Conservation (phyloP, 2,888 invertebrate genomes). For the Ophonus ardosiacus region DNA sequence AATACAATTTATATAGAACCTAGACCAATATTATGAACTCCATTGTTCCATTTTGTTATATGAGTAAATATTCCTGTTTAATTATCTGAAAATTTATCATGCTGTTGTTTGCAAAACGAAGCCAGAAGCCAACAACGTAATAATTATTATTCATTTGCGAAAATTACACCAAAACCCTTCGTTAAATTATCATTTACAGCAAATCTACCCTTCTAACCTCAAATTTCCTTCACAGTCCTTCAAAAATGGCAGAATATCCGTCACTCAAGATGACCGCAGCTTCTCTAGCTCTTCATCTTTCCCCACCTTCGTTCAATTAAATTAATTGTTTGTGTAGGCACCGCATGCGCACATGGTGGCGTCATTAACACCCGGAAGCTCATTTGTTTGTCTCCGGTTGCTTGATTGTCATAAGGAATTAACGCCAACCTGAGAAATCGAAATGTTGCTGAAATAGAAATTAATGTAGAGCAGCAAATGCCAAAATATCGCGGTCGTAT, state of each 20-base stretch:
- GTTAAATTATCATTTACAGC: slow-evolving; percentile 18
- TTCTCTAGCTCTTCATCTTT: not conserved
- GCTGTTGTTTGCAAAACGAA: not conserved
- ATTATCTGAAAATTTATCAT: not conserved
- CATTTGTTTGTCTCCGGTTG: slow-evolving; percentile 31
- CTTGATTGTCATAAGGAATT: slow-evolving; percentile 24
- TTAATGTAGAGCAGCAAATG: slow-evolving; percentile 35
- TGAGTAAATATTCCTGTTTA: not conserved
- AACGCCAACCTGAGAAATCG: slow-evolving; percentile 51
- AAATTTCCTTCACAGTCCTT: not conserved
- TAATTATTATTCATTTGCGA: slow-evolving; percentile 8
- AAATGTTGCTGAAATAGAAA: slow-evolving; percentile 52
- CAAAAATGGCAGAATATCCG: slow-evolving; percentile 30
- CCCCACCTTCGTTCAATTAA: slow-evolving; percentile 31
- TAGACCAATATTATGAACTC: not conserved
- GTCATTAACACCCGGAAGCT: slow-evolving; percentile 45
- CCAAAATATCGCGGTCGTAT: slow-evolving; percentile 43
- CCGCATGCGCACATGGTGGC: slow-evolving; percentile 23
- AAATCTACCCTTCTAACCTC: slow-evolving; percentile 20
- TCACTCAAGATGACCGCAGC: slow-evolving; percentile 30
- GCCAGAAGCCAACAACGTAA: not conserved
- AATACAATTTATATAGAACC: not conserved
- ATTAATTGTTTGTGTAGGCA: slow-evolving; percentile 30
- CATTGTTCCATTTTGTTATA: not conserved
- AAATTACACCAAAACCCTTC: not conserved